phyloP scores from a whole-genome alignment of 2,888 invertebrate genomes.

The Phengaris alcon region DNA sequence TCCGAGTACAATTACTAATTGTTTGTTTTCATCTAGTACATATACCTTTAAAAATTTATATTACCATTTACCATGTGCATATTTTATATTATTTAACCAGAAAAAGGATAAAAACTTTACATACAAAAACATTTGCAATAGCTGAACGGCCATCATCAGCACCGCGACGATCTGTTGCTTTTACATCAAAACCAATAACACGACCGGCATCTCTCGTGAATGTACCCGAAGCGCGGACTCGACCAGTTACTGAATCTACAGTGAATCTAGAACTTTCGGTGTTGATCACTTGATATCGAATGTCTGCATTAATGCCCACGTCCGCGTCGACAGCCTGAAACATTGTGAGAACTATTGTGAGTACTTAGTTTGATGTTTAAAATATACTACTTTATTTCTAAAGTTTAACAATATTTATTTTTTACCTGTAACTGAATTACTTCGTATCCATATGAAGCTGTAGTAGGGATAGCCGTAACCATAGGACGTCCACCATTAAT shows the following conservation, averaged over 20 bases:
- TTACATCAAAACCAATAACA: conserved; percentile 92
- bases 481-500: conserved; percentile 86
- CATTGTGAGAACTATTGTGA: neutral
- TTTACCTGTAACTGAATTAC: conserved; percentile 85
- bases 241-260: conserved; percentile 87
- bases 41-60: conserved; percentile 80
- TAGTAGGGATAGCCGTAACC: conserved; percentile 89
- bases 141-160: conserved; percentile 90
- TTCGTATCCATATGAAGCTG: conserved; percentile 89
- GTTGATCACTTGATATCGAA: conserved; percentile 89
- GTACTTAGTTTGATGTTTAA: neutral
- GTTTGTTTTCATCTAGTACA: conserved; percentile 88
- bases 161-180: conserved; percentile 89
- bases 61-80: neutral
- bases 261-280: conserved; percentile 87
- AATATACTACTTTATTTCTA: neutral
- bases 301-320: conserved; percentile 85
- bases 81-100: neutral
- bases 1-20: conserved; percentile 87
- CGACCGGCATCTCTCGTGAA: conserved; percentile 85
- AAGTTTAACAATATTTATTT: neutral
- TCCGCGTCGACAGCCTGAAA: conserved; percentile 86
- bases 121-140: conserved; percentile 91
- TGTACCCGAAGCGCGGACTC: conserved; percentile 85
- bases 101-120: conserved; percentile 50